phyloP scores from a whole-genome alignment of 2,797 vertebrate species.

The Siniperca undulata region DNA sequence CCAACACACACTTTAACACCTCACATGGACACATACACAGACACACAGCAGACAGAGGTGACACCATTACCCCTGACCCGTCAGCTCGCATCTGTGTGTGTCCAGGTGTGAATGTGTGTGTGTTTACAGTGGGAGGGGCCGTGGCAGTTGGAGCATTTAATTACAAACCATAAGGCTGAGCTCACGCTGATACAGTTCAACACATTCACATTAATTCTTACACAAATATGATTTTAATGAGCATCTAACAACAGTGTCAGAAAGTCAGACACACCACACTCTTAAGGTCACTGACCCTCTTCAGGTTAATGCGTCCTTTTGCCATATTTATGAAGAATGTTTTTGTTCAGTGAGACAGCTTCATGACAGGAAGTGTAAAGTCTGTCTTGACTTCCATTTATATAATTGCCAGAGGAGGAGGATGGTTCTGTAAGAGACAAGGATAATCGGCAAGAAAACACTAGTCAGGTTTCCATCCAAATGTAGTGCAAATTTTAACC shows the following conservation, averaged over 20 bases:
- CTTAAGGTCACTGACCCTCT: slow-evolving; percentile 37
- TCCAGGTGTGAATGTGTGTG: slow-evolving; percentile 34
- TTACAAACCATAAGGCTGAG: slow-evolving; percentile 54
- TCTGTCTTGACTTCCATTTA: slow-evolving; percentile 33
- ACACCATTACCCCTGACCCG: slow-evolving; percentile 75
- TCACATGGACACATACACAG: slow-evolving; percentile 39
- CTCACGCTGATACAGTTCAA: slow-evolving; percentile 49
- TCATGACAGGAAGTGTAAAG: slow-evolving; percentile 13
- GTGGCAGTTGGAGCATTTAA: slow-evolving; percentile 46
- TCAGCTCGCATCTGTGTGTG: slow-evolving; percentile 42
- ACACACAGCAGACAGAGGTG: slow-evolving; percentile 53
- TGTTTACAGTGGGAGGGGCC: slow-evolving; percentile 6
- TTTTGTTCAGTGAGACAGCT: slow-evolving; percentile 16
- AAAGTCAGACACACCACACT: slow-evolving; percentile 39
- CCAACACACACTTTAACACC: slow-evolving; percentile 71
- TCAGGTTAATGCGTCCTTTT: slow-evolving; percentile 28
- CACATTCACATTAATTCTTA: slow-evolving; percentile 51
- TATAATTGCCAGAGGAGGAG: slow-evolving; percentile 17
- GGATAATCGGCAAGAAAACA: background rate
- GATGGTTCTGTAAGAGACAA: background rate
- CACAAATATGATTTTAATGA: slow-evolving; percentile 69
- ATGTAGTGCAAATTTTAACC: background rate
- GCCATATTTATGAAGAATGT: slow-evolving; percentile 25
- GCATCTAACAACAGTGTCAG: slow-evolving; percentile 42
- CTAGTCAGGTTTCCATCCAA: background rate